Conservation (phyloP, 23 tunicate genomes). For the Halocynthia aurantium region DNA sequence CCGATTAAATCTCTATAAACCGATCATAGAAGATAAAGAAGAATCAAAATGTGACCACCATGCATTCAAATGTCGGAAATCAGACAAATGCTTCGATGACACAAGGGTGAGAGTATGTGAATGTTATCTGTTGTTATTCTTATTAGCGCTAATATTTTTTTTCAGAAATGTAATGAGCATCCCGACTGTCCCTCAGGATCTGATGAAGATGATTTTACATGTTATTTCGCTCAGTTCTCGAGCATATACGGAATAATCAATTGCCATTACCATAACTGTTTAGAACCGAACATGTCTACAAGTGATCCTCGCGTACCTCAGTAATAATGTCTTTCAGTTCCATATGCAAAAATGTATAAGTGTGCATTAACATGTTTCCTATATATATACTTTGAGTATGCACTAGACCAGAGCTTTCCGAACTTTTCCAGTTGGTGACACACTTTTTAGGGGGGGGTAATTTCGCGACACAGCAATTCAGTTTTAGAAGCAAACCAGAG, state of each 20-base stretch:
- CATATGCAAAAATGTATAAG: too few relatives aligned
- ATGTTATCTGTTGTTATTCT: background rate
- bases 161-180: conserved; percentile 59
- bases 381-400: too few relatives aligned
- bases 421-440: too few relatives aligned
- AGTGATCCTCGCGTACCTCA: conserved; percentile 11
- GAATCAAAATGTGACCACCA: background rate
- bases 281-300: conserved; percentile 24
- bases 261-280: conserved; percentile 54
- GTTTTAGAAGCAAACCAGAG: too few relatives aligned
- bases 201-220: conserved; percentile 44
- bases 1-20: too few relatives aligned
- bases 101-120: background rate
- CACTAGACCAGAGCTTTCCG: too few relatives aligned
- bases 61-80: conserved; percentile 7
- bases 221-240: too few relatives aligned
- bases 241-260: conserved; percentile 37
- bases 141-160: background rate
- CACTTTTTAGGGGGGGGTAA: too few relatives aligned
- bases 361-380: too few relatives aligned
- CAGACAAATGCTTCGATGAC: background rate
- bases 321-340: background rate
- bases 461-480: too few relatives aligned
- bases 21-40: background rate
- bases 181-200: conserved; percentile 29